Base-by-base conservation (phyloP, 1,140 invertebrate genomes). In the Zaprionus camerounensis region DNA sequence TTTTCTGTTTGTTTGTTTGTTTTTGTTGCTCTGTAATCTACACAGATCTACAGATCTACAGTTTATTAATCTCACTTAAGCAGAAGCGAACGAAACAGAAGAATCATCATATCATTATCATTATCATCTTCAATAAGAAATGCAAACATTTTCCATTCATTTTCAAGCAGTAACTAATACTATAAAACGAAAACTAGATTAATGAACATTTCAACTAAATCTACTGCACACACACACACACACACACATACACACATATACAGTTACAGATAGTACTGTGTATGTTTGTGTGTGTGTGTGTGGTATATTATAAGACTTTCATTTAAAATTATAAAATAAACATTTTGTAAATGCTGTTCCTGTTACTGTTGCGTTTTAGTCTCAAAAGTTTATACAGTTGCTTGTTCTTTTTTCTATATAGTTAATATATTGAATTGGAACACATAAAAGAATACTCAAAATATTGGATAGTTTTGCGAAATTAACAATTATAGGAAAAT, bases 361-460 rank as follows among this genome's bases (percentile, higher is more conserved):
- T 90, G 85, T 90, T 90, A 91, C 78, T 91, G 85, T 90, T 90
- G 85, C 85, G 85, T 90, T 90, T 76, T 85, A 90, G 85, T 90
- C 85, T 90, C 85, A 90, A 90, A 90, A 82, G 86, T 90, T 86
- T 51, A 67, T 75, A 56, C 59, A 64, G 66, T 71, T 81, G 68
- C 70, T 90, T 71, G 53, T 73, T 65, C 17, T 26, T 31, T 65
- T 31, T 65, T 31, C 57, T 17, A 15, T 61, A 63, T 64, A 53
- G 41, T 67, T 36, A n/a, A 65, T 62, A 64, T 62, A 64, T 64
- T 71, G n/a, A 69, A 28, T 75, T 46, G 58, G 58, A 75, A 75
- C 67, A 75, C 72, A 70, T 70, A 44, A 26, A 61, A 70, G 69
- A 70, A 56, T 46, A 67, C 71, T 58, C 62, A 63, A 74, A 46